Evolutionary conservation across 2,797 vertebrate genomes (phyloP).

Genomic region (Pteropus rufus): DNA sequence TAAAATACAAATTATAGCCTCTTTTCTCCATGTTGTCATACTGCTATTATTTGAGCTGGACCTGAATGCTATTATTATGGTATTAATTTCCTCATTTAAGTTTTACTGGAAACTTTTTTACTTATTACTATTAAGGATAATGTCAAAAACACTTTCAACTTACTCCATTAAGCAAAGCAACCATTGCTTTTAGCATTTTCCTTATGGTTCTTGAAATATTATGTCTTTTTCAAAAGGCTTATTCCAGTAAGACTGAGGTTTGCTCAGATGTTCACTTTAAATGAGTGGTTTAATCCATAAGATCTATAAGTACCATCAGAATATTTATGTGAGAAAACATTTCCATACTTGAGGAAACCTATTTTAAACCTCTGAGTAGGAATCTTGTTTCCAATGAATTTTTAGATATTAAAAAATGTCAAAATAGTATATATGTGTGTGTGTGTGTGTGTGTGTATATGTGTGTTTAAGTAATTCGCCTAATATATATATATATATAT

Average conservation of each 20-base stretch:
- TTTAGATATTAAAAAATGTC: not conserved
- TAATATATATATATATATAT: too few species aligned
- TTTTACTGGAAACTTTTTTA: constrained; percentile 76
- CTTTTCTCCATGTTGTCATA: not conserved
- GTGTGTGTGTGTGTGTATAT: too few species aligned
- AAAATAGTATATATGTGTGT: not conserved
- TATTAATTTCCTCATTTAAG: constrained; percentile 62
- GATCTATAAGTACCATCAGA: not conserved
- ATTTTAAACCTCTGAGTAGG: not conserved
- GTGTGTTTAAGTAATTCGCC: too few species aligned
- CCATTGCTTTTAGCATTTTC: constrained; percentile 59
- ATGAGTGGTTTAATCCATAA: not conserved
- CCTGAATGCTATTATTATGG: constrained; percentile 38
- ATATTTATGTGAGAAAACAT: constrained; percentile 19
- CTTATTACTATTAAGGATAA: constrained; percentile 54
- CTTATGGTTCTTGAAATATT: constrained; percentile 44
- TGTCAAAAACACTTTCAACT: constrained; percentile 37
- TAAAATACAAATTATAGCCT: constrained; percentile 8
- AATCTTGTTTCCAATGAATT: not conserved
- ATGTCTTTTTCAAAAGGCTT: constrained; percentile 31
- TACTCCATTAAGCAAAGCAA: constrained; percentile 65
- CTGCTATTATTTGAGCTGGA: constrained; percentile 37
- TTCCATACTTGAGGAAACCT: not conserved
- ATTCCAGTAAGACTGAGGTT: constrained; percentile 64
- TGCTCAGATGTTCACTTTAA: constrained; percentile 38